Conservation (phyloP, 2,888 invertebrate species). For the Volucella inanis region DNA sequence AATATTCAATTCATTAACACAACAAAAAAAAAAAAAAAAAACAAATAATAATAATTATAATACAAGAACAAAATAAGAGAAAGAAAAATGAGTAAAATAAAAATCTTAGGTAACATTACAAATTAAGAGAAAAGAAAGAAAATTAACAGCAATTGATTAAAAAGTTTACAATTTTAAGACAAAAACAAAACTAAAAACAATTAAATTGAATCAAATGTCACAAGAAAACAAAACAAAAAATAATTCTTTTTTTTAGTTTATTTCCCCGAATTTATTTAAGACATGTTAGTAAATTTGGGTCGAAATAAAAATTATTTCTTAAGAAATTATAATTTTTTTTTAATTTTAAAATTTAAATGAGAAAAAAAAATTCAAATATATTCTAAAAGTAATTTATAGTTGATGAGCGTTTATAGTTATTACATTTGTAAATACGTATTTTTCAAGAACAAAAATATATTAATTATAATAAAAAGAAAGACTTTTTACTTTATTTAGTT, state of each 20-base stretch:
- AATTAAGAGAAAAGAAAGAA: conserved; percentile 53
- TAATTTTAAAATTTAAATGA: conserved; percentile 12
- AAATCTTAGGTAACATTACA: conserved; percentile 63
- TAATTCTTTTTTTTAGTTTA: conserved; percentile 32
- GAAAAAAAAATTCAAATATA: conserved; percentile 29
- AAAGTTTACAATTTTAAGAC: conserved; percentile 55
- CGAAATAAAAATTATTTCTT: conserved; percentile 34
- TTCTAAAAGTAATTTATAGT: conserved; percentile 66
- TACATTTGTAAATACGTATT: conserved; percentile 73
- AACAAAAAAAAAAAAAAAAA: conserved; percentile 28
- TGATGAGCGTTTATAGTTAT: conserved; percentile 69
- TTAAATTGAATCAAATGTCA: conserved; percentile 48
- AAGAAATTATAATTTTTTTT: conserved; percentile 32
- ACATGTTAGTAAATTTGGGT: conserved; percentile 50
- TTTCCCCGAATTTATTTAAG: conserved; percentile 49
- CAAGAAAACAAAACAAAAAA: conserved; percentile 13
- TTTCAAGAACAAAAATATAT: conserved; percentile 49
- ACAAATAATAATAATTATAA: conserved; percentile 28
- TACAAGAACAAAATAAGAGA: conserved; percentile 14
- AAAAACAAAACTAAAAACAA: conserved; percentile 18
- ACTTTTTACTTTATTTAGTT: conserved; percentile 43
- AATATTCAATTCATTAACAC: conserved; percentile 64
- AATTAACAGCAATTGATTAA: conserved; percentile 68
- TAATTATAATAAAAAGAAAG: conserved; percentile 24
- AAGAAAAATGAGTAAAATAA: not conserved